Conservation (phyloP, 2,888 invertebrate genomes). For the Leptopilina drosophilae region DNA sequence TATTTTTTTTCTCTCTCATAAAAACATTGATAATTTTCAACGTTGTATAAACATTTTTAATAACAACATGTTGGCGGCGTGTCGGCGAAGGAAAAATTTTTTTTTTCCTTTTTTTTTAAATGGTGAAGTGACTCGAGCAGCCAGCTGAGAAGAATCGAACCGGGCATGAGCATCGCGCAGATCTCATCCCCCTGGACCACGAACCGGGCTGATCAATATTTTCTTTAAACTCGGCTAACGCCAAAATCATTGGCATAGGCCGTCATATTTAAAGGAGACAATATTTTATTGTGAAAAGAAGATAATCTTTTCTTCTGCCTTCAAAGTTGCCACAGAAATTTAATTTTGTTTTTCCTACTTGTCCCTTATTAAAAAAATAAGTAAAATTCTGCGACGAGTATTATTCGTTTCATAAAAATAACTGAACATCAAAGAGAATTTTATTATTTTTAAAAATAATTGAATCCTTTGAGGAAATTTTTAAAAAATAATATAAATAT, state of each 20-base stretch:
- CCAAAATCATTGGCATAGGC: slow-evolving; percentile 16
- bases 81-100: slow-evolving; percentile 66
- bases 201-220: slow-evolving; percentile 43
- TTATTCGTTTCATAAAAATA: no score
- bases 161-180: slow-evolving; percentile 46
- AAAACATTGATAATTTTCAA: slow-evolving; percentile 67
- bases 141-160: slow-evolving; percentile 46
- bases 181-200: slow-evolving; percentile 44
- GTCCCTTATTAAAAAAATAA: no score
- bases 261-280: no score
- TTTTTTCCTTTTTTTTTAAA: slow-evolving; percentile 49
- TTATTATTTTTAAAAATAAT: no score
- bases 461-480: no score
- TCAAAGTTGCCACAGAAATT: no score
- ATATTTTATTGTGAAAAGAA: no score
- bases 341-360: no score
- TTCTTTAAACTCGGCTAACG: slow-evolving; percentile 33
- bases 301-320: no score
- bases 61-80: slow-evolving; percentile 69
- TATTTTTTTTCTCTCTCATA: slow-evolving; percentile 61
- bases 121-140: slow-evolving; percentile 25
- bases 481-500: no score
- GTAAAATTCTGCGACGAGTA: no score
- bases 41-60: slow-evolving; percentile 69
- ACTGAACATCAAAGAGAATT: no score